Evolutionary conservation across 1,140 invertebrate genomes (phyloP), one percentile per base, ranked within the genome.

Genomic region (Mamestra configurata): DNA sequence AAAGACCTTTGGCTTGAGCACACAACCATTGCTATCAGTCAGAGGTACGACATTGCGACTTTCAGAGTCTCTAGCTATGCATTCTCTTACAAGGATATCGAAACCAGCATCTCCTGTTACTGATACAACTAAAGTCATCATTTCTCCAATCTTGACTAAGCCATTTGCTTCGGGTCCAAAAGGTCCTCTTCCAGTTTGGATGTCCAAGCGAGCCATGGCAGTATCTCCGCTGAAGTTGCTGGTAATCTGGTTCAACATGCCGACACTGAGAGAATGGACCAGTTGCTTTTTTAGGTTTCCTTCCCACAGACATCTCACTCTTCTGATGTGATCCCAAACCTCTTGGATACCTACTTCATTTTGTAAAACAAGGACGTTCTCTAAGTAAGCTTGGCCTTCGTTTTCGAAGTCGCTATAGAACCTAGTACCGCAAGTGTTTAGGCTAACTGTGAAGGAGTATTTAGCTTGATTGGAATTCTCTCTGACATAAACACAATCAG

Each of bases 171-270:
- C 95, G 15, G 96, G 96, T 0, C 97, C 97, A 88, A 98, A 98
- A 1, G 98, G 98, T 79, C 98, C 98, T 89, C 96, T 96, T 6
- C 98, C 98, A 40, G 96, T 93, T 93, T 98, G 97, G 61, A 98
- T 97, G 82, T 98, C 98, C 51, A 98, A 93, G 84, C 96, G 96
- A 3, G 97, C 98, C 84, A 97, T 97, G 0, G 97, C 97, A 4
- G 97, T 98, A 82, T 98, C 97, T 4, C 97, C 98, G 82, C 97
- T 97, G 91, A 98, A 98, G 27, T 97, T 97, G 20, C 98, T 97
- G 15, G 97, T 97, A 84, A 98, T 97, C 88, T 97, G 97, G 79
- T 97, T 97, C 68, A 98, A 89, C 97, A 98, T 98, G 27, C 97
- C 97, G 0, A 98, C 97, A 59, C 96, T 97, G 11, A 98, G 92